Percentiles rank a stretch among this genome's conserved stretches.
phyloP scores from a whole-genome alignment of 2,113 vertebrate species.

The Columba livia region DNA sequence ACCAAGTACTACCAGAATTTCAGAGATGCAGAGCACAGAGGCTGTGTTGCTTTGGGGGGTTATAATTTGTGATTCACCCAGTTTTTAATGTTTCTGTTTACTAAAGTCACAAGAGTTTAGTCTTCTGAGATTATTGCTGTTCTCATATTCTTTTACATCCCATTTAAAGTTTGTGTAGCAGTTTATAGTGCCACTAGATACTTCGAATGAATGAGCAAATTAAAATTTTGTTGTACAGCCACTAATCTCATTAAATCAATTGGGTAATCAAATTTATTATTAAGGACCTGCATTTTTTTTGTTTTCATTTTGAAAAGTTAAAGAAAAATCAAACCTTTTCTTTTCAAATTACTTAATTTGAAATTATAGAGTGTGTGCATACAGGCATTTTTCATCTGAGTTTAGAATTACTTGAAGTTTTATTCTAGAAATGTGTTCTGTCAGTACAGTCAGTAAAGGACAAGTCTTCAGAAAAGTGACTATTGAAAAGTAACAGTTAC shows the following conservation, averaged over 20 bases:
- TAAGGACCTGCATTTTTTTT: not conserved
- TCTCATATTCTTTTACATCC: not conserved
- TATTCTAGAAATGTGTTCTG: not conserved
- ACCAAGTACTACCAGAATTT: not conserved
- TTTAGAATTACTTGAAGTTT: not conserved
- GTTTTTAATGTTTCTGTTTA: not conserved
- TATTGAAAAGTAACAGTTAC: not conserved
- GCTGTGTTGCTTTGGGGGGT: not conserved
- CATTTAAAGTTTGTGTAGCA: not conserved
- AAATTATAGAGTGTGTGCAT: not conserved
- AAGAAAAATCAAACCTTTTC: not conserved
- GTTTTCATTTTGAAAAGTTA: not conserved
- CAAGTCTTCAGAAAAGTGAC: not conserved
- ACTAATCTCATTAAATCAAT: not conserved
- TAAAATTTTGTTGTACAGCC: not conserved
- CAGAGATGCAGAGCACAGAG: not conserved
- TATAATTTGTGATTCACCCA: not conserved
- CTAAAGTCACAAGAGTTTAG: not conserved
- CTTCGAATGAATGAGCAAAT: not conserved
- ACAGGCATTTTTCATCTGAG: not conserved
- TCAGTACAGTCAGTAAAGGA: not conserved
- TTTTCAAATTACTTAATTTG: not conserved
- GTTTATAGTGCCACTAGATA: not conserved
- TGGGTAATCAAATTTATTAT: not conserved
- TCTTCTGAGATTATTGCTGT: not conserved